A percentile compares a stretch with the other conserved stretches of the same genome.
Evolutionary conservation across 1,140 invertebrate species (phyloP).

Genomic region (Teleogryllus occipitalis): DNA sequence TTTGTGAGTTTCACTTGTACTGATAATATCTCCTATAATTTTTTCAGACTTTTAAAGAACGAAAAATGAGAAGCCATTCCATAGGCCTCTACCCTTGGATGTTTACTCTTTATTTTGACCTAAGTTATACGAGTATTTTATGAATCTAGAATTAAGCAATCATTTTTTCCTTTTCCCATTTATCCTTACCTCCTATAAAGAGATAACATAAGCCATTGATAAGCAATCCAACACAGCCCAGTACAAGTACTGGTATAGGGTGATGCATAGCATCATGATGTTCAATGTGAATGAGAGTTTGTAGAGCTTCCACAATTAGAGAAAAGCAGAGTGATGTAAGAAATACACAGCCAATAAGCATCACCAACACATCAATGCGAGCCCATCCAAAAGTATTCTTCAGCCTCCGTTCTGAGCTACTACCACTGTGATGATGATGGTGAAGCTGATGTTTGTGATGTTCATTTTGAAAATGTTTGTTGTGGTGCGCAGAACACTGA

Average conservation of each 20-base stretch:
- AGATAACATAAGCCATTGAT: conserved; percentile 63
- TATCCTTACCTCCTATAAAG: conserved; percentile 54
- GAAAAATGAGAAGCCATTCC: too few species aligned
- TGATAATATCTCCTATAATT: too few species aligned
- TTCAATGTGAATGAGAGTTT: conserved; percentile 67
- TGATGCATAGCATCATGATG: conserved; percentile 67
- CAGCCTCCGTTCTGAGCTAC: conserved; percentile 50
- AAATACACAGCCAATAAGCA: conserved; percentile 73
- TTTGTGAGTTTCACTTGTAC: too few species aligned
- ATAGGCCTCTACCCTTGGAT: too few species aligned
- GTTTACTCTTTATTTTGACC: too few species aligned
- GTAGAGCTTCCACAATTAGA: conserved; percentile 67
- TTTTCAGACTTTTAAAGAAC: too few species aligned
- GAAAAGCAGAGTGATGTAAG: conserved; percentile 77
- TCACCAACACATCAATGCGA: conserved; percentile 72
- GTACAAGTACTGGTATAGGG: conserved; percentile 45
- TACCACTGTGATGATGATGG: background rate
- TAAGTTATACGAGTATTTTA: too few species aligned
- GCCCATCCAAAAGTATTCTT: conserved; percentile 89
- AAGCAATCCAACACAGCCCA: conserved; percentile 56
- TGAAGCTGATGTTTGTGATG: background rate
- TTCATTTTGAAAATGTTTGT: background rate
- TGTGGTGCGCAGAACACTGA: background rate
- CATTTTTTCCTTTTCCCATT: too few species aligned
- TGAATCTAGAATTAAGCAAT: too few species aligned